Evolutionary conservation across 2,113 vertebrate species (phyloP).

Genomic region (Corythaeola cristata): DNA sequence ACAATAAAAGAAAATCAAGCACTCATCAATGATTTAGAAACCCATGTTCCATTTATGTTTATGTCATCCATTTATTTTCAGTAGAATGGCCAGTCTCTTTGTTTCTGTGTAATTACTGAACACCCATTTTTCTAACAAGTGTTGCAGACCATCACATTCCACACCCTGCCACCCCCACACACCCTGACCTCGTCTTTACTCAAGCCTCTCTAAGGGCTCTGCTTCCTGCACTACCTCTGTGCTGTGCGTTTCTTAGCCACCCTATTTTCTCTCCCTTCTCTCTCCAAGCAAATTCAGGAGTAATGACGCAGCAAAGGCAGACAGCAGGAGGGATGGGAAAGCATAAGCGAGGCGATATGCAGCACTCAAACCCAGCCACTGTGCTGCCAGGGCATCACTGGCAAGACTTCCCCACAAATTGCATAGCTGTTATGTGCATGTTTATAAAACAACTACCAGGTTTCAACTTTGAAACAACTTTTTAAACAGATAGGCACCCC

Average conservation of each 20-base stretch:
- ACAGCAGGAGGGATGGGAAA: neutral
- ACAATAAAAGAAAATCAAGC: neutral
- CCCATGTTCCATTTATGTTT: neutral
- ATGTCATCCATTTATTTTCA: neutral
- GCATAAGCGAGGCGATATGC: accelerated
- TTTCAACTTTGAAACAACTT: neutral
- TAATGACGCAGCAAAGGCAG: neutral
- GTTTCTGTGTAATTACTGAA: neutral
- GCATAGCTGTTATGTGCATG: too few species aligned
- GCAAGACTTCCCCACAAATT: neutral
- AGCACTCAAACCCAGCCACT: too few species aligned
- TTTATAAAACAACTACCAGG: neutral
- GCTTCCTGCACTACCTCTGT: neutral
- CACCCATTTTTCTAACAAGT: neutral
- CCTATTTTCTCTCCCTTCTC: neutral
- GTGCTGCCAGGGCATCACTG: neutral
- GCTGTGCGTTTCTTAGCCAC: neutral
- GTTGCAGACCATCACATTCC: neutral
- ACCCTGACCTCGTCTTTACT: accelerated
- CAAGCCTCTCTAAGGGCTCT: neutral
- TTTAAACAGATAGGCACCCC: neutral
- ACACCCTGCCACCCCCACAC: neutral
- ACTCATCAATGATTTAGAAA: neutral
- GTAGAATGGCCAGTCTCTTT: neutral
- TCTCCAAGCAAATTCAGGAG: neutral